Evolutionary conservation across 2,113 vertebrate species (phyloP).

Genomic region (Raphicerus campestris): DNA sequence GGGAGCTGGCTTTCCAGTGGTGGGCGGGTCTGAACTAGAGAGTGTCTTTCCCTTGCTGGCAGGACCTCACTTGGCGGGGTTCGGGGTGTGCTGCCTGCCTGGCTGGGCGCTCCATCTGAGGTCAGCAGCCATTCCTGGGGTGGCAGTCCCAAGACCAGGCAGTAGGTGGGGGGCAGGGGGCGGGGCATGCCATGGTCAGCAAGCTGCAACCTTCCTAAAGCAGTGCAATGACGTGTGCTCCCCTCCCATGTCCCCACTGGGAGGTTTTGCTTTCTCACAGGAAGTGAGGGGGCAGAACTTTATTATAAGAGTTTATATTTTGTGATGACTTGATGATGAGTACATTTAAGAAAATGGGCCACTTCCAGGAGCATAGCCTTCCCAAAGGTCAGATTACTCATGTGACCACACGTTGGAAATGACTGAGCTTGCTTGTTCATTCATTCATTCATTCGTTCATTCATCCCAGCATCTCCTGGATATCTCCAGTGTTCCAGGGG

Average conservation of each 20-base stretch:
- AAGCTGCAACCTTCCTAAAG: neutral
- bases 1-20: conserved; percentile 31
- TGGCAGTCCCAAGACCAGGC: conserved; percentile 22
- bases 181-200: neutral
- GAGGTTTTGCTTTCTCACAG: neutral
- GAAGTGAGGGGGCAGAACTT: neutral
- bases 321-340: neutral
- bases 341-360: neutral
- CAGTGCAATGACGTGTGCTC: fast-evolving
- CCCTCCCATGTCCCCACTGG: neutral
- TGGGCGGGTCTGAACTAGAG: conserved; percentile 41
- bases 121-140: conserved; percentile 69
- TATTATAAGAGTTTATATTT: neutral
- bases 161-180: neutral
- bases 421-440: neutral
- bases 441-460: neutral
- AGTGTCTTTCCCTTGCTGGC: conserved; percentile 57
- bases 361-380: neutral
- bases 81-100: neutral
- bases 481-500: neutral
- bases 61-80: conserved; percentile 47
- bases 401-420: neutral
- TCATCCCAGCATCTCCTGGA: neutral
- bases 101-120: conserved; percentile 42
- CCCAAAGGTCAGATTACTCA: neutral